Evolutionary conservation across 2,113 vertebrate species (phyloP), one percentile per base, ranked within the genome.

Genomic region (Gallinago jamesoni): DNA sequence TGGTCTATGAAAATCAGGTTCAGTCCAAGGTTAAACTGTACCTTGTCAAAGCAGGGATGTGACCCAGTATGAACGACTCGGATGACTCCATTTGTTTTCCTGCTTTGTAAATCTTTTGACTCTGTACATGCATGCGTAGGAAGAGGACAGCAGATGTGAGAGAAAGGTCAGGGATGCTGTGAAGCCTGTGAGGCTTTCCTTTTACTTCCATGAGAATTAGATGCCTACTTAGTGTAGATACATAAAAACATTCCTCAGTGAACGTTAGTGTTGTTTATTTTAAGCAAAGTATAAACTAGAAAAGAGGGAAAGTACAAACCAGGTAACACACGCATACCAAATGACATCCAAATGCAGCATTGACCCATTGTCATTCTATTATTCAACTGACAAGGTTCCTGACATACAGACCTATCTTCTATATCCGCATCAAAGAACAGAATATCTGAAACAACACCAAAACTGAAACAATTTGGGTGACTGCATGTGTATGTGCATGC

Each of bases 81-180:
- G 23, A n/a, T 75, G 76, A 81, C 77, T 96, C 60, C 17, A 5
- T 66, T 96, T 87, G 77, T 94, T 92, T 70, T 43, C 57, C 57
- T 72, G 80, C 77, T 81, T 63, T 84, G 56, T n/a, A 57, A 87
- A 84, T 90, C 90, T 24, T 74, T 76, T 87, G 83, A 47, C 86
- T 95, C 72, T 52, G 79, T 78, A 63, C 21, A 6, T 17, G 76
- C 69, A 17, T 67, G 88, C 9, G 62, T 90, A 59, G 92, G 92
- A 92, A 69, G 91, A 84, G 62, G n/a, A 85, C 37, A 86, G 53
- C 90, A 96, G 87, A 88, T 96, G 88, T 95, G 92, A 96, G 56
- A 75, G 73, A 93, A 96, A 95, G 95, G 94, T 93, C 93, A 96
- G 92, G 92, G 90, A 93, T 89, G 72, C 79, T 96, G 90, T 56